These are phyloP conservation scores for Gavialis gangeticus DNA, from an alignment of 2,113 vertebrate species.

Conservation along the genomic window DNA sequence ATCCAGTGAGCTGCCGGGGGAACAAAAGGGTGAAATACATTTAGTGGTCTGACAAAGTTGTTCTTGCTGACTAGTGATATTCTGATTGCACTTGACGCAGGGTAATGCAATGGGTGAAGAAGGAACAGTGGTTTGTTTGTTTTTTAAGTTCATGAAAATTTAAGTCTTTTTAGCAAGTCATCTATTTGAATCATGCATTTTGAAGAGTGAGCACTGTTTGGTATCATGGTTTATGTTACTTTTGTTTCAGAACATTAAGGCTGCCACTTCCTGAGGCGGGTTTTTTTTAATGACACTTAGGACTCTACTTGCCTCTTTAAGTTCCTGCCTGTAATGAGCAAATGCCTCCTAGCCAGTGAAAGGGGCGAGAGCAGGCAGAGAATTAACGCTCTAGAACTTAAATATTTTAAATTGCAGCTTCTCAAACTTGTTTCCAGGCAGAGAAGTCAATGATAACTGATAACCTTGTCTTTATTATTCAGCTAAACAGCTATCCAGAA, in stretches of 20 bases:
- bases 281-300: not conserved
- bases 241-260: not conserved
- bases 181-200: not conserved
- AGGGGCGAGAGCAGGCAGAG: not conserved
- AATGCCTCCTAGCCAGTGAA: not conserved
- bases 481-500: too few species aligned
- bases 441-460: not conserved
- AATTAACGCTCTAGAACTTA: not conserved
- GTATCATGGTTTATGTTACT: not conserved
- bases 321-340: not conserved
- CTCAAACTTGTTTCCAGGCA: not conserved
- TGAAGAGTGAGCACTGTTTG: not conserved
- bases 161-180: not conserved
- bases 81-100: not conserved
- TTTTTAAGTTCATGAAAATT: not conserved
- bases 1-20: too few species aligned
- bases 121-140: not conserved
- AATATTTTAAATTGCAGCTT: not conserved
- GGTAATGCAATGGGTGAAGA: not conserved
- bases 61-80: not conserved
- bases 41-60: not conserved
- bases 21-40: too few species aligned
- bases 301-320: not conserved
- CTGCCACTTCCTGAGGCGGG: not conserved
- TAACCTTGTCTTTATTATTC: too few species aligned